These are phyloP conservation scores for Heliothis subflexa DNA, from an alignment of 1,140 invertebrate species.

Conservation along the genomic window DNA sequence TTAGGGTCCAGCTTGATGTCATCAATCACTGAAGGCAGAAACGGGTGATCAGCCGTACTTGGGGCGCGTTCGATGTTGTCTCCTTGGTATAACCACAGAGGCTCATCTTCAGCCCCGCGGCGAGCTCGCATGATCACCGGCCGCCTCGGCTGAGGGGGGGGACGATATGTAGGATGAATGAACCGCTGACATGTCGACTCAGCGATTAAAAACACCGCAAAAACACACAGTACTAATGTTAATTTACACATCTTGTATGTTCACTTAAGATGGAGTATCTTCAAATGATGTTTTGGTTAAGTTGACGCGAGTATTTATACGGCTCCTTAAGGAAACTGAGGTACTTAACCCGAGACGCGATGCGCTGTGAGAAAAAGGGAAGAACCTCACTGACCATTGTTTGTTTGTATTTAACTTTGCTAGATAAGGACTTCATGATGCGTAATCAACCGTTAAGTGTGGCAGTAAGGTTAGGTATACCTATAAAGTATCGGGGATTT, in stretches of 20 bases:
- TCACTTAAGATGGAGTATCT: not conserved
- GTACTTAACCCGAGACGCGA: slow-evolving; percentile 7
- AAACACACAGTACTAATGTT: slow-evolving; percentile 44
- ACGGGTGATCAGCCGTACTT: slow-evolving; percentile 62
- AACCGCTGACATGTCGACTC: slow-evolving; percentile 58
- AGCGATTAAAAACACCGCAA: slow-evolving; percentile 52
- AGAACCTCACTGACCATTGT: slow-evolving; percentile 17
- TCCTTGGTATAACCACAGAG: slow-evolving; percentile 67
- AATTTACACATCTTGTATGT: slow-evolving; percentile 57
- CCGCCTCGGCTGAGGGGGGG: slow-evolving; percentile 40
- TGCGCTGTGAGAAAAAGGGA: slow-evolving; percentile 11
- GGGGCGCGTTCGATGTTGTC: slow-evolving; percentile 61
- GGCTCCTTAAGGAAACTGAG: slow-evolving; percentile 23
- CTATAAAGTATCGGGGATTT: not conserved
- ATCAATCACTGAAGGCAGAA: slow-evolving; percentile 65
- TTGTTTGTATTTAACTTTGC: slow-evolving; percentile 29
- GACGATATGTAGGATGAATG: slow-evolving; percentile 62
- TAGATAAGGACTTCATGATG: slow-evolving; percentile 1
- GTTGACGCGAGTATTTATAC: slow-evolving; percentile 20
- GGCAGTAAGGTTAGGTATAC: not conserved
- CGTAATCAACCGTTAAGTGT: not conserved
- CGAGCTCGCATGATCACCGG: slow-evolving; percentile 18
- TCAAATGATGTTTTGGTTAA: not conserved
- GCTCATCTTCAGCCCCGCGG: slow-evolving; percentile 43
- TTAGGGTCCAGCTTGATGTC: slow-evolving; percentile 64